Evolutionary conservation across 2,888 invertebrate species (phyloP), one percentile per base, ranked within the genome.

Genomic region (Barypeithes pellucidus): DNA sequence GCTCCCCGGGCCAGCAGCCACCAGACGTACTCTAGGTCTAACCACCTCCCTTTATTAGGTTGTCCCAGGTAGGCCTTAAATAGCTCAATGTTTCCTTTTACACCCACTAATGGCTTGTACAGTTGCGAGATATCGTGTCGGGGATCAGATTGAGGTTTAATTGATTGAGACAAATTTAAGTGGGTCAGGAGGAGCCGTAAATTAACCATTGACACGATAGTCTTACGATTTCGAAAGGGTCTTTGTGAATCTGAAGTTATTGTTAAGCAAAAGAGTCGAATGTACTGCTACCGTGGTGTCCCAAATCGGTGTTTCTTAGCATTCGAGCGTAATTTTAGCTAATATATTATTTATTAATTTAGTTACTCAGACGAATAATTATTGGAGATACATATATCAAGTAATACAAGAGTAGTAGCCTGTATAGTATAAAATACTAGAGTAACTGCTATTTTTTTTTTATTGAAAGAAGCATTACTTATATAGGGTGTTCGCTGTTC

Each of bases 31-130:
- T 16, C 16, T 52, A 52, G 20, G 36, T 29, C 47, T 50, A 47
- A 65, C 50, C 36, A 65, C 50, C 52, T 65, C 50, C 36, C 50
- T 36, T 65, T 65, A 65, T 65, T 29, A 52, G 33, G 50, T 50
- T 65, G 43, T 65, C 65, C 33, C 65, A 65, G 65, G 65, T 65
- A 57, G 54, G 54, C 18, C 33, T 14, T 57, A 57, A 43, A 33
- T 57, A 33, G 54, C 54, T 57, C 18, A 18, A 16, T 57, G 54
- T 9, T 57, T 9, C 29, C 14, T 29, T 11, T 2, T 33, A 16
- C 54, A 22, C 24, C 33, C 9, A 57, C 16, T 57, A 33, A 57
- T 33, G 29, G 33, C 54, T 16, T 7, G 16, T 50, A n/a, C 8
- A 29, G 33, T 29, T 18, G 33, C 1, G 18, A 29, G 16, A 11